Evolutionary conservation across 2,888 invertebrate species (phyloP), one percentile per base, ranked within the genome.

Genomic region (Cheilosia pagana): DNA sequence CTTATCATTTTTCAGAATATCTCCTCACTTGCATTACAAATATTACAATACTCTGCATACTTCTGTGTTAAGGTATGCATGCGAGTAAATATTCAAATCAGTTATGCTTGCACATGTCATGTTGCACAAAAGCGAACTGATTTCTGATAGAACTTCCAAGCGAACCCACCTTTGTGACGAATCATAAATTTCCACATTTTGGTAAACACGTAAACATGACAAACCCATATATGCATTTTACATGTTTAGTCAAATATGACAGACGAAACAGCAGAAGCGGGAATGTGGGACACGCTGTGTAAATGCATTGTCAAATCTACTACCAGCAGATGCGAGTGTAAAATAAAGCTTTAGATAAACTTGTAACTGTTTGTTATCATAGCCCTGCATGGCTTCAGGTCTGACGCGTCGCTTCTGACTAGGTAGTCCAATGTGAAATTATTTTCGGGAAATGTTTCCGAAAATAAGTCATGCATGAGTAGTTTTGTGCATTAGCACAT

Each of bases 101-200:
- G 48, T 14, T 21, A 65, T 39, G n/a, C 50, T 50, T 65, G 48
- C 63, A 21, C 31, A 62, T 31, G 62, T 48, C 62, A 63, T 48
- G 48, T 63, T 31, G 31, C 50, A 39, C 50, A 68, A 43, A 55
- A 55, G 43, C n/a, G 14, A 55, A 68, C 43, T n/a, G 28, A 28
- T 41, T n/a, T 43, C 31, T 19, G 10, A 55, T 43, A 55, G 28
- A 55, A 55, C 35, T 62, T 31, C 50, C 55, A 55, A 48, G 25
- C 19, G 8, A 16, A 35, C 35, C 53, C 53, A 45, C 48, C 21
- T 75, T 52, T 50, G 57, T 59, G 41, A 75, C 39, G 75, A 65
- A 67, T 59, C 50, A 50, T 65, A 65, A 59, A 59, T 75, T 75
- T 75, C 57, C 25, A 57, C 65, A 50, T n/a, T 57, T 25, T 65